These are phyloP conservation scores for Drosophila hydei DNA, from an alignment of 1,140 invertebrate species.

Conservation along the genomic window DNA sequence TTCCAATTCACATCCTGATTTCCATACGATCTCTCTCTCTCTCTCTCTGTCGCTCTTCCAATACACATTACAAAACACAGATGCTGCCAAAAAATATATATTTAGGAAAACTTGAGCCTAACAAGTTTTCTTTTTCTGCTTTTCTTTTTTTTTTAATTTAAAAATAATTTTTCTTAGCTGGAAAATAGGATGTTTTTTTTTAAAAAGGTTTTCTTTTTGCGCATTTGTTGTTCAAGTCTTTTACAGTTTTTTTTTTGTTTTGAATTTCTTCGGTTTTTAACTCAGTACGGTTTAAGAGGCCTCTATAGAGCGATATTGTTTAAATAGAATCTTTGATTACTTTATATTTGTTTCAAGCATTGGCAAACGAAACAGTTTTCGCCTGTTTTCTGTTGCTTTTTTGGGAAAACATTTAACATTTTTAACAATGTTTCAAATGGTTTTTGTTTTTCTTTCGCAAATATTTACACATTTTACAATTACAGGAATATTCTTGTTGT, in stretches of 20 bases:
- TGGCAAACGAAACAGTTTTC: constrained; percentile 2
- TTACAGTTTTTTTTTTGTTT: constrained; percentile 46
- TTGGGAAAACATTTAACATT: constrained; percentile 45
- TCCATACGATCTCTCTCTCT: constrained; percentile 14
- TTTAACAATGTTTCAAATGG: constrained; percentile 48
- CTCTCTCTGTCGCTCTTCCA: constrained; percentile 14
- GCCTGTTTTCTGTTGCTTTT: constrained; percentile 20
- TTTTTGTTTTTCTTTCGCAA: constrained; percentile 28
- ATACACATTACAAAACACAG: constrained; percentile 64
- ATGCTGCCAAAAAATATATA: constrained; percentile 6
- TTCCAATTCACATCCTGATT: constrained; percentile 42
- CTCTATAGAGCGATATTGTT: constrained; percentile 6
- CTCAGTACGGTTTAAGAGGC: constrained; percentile 46
- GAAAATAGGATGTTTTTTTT: constrained; percentile 61
- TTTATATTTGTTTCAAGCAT: constrained; percentile 10
- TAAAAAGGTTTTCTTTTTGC: constrained; percentile 53
- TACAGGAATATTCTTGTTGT: constrained; percentile 71
- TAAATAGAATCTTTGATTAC: constrained; percentile 1
- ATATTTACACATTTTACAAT: constrained; percentile 77
- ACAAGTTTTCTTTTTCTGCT: constrained; percentile 25
- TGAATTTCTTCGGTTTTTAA: constrained; percentile 35
- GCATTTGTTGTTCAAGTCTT: constrained; percentile 67
- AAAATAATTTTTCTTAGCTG: constrained; percentile 38
- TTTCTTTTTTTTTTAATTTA: constrained; percentile 23
- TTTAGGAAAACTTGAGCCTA: constrained; percentile 59